A percentile compares a stretch with the other conserved stretches of the same genome.
Evolutionary conservation across 2,797 vertebrate genomes (phyloP).

Genomic region (Tachyglossus aculeatus): DNA sequence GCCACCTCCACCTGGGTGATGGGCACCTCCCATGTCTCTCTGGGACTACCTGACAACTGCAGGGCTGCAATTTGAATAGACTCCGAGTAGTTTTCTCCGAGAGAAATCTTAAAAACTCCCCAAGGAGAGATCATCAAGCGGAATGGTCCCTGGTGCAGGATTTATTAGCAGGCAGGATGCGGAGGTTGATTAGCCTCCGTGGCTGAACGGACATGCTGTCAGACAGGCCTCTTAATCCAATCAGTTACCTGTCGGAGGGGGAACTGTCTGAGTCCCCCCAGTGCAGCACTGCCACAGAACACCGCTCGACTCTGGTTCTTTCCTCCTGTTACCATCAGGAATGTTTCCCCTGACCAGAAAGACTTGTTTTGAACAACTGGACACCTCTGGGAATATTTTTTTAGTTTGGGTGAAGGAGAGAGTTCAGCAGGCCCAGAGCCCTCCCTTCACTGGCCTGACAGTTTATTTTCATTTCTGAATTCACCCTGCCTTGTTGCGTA

Average conservation of each 20-base stretch:
- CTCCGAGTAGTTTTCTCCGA: constrained; percentile 72
- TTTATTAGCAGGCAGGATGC: constrained; percentile 82
- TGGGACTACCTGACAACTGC: constrained; percentile 73
- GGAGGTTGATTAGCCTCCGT: constrained; percentile 79
- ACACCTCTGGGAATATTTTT: rapidly evolving
- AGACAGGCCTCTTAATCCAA: constrained; percentile 78
- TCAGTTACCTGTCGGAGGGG: constrained; percentile 79
- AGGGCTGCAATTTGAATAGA: constrained; percentile 78
- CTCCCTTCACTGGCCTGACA: rapidly evolving
- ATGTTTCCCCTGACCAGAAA: neutral
- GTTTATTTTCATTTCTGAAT: rapidly evolving
- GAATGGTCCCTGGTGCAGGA: constrained; percentile 77
- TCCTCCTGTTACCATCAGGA: constrained; percentile 3
- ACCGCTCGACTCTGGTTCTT: neutral
- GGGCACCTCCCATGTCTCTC: constrained; percentile 78
- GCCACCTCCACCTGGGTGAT: constrained; percentile 75
- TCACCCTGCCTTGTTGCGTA: rapidly evolving
- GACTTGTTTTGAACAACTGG: neutral
- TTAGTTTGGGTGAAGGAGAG: neutral
- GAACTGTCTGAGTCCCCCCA: constrained; percentile 43
- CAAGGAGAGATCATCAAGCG: constrained; percentile 81
- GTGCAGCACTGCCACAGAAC: constrained; percentile 24
- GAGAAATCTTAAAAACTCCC: constrained; percentile 78
- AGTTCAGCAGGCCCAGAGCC: rapidly evolving
- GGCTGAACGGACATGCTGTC: constrained; percentile 80